A percentile compares a stretch with the other conserved stretches of the same genome.
Conservation (phyloP, 1,140 invertebrate species). For the Agrypnia vestita region DNA sequence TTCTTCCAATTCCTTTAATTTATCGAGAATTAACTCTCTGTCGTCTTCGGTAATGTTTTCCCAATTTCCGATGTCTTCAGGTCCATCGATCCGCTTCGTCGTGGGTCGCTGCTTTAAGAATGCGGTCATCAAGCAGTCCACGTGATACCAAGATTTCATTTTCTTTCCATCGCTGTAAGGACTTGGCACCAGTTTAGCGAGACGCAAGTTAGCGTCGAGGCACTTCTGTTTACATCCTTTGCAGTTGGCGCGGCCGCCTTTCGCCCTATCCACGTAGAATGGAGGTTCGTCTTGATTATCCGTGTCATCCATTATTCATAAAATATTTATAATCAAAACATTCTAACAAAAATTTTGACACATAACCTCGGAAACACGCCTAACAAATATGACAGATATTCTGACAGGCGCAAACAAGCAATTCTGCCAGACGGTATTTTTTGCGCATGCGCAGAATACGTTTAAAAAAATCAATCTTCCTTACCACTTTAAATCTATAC, state of each 20-base stretch:
- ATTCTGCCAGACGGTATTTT: slow-evolving; percentile 7
- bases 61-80: slow-evolving; percentile 88
- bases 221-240: slow-evolving; percentile 91
- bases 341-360: neutral
- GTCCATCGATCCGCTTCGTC: slow-evolving; percentile 87
- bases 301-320: slow-evolving; percentile 16
- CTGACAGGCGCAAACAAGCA: slow-evolving; percentile 32
- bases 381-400: neutral
- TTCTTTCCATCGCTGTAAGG: slow-evolving; percentile 85
- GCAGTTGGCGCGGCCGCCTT: slow-evolving; percentile 86
- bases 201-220: slow-evolving; percentile 79
- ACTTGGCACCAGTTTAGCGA: slow-evolving; percentile 85
- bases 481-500: neutral
- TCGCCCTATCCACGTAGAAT: slow-evolving; percentile 84
- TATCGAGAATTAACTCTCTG: slow-evolving; percentile 77
- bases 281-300: slow-evolving; percentile 69
- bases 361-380: neutral
- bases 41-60: slow-evolving; percentile 79
- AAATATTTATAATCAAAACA: no score
- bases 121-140: slow-evolving; percentile 85
- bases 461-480: slow-evolving; percentile 30
- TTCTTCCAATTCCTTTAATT: slow-evolving; percentile 76
- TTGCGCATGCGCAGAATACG: slow-evolving; percentile 1
- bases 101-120: slow-evolving; percentile 85
- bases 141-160: slow-evolving; percentile 91